A percentile compares a stretch with the other conserved stretches of the same genome.
Evolutionary conservation across 2,888 invertebrate genomes (phyloP).

Genomic region (Chymomyza fuscimana): DNA sequence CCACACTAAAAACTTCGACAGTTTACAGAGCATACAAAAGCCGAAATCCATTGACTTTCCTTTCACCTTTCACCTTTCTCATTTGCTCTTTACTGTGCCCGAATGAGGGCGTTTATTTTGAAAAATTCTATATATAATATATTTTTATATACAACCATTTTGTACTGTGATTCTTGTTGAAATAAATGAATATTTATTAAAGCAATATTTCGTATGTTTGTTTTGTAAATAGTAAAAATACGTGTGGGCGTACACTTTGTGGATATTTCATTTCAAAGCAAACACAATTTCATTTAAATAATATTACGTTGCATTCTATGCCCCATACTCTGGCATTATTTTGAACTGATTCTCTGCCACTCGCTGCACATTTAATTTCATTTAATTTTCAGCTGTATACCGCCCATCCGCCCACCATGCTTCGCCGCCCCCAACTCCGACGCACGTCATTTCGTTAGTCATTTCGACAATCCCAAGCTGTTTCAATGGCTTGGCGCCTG

Average conservation of each 20-base stretch:
- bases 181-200: not conserved
- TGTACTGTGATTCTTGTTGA: not conserved
- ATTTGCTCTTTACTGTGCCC: not conserved
- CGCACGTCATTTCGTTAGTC: constrained; percentile 61
- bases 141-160: not conserved
- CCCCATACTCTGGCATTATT: not conserved
- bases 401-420: not conserved
- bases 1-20: too few relatives aligned
- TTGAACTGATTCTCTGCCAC: constrained; percentile 1
- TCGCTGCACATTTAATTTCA: constrained; percentile 56
- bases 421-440: not conserved
- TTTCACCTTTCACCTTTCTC: not conserved
- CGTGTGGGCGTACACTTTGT: not conserved
- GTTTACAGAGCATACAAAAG: not conserved
- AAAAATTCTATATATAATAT: not conserved
- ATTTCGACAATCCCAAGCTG: constrained; percentile 60
- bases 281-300: not conserved
- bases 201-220: not conserved
- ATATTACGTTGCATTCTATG: not conserved
- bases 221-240: not conserved
- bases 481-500: constrained; percentile 15
- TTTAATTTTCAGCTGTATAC: constrained; percentile 54
- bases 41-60: not conserved
- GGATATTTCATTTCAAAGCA: not conserved
- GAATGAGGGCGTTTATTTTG: not conserved